Percentiles rank a stretch among this genome's conserved stretches.
Conservation (phyloP, 2,113 vertebrate species). For the Lepidothrix coronata region DNA sequence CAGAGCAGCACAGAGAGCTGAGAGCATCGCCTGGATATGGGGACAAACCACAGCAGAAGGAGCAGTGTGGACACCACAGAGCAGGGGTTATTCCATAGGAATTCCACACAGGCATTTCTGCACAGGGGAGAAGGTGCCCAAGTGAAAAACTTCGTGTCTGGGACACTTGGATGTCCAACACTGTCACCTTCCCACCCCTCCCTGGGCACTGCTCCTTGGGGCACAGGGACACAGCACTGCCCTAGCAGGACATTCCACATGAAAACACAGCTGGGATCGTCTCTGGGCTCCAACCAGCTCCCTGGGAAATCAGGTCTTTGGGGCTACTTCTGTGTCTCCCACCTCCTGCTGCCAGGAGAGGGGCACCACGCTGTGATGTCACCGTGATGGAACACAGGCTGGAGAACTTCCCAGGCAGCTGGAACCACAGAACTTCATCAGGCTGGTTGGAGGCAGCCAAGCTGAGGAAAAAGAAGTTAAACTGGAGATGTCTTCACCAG, state of each 20-base stretch:
- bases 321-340: not conserved
- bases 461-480: not conserved
- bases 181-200: not conserved
- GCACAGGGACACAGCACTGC: not conserved
- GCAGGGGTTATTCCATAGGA: not conserved
- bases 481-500: not conserved
- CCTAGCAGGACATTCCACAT: not conserved
- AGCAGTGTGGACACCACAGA: not conserved
- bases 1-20: accelerated
- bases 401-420: not conserved
- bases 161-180: not conserved
- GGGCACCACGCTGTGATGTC: not conserved
- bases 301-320: not conserved
- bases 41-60: not conserved
- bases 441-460: not conserved
- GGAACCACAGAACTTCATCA: not conserved
- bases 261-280: not conserved
- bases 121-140: not conserved
- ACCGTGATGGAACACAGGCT: not conserved
- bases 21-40: not conserved
- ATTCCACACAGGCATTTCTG: not conserved
- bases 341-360: not conserved
- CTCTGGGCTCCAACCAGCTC: not conserved
- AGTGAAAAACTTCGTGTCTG: not conserved
- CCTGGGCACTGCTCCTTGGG: not conserved